Conservation (phyloP, 1,140 invertebrate species). For the Bombus superbus region DNA sequence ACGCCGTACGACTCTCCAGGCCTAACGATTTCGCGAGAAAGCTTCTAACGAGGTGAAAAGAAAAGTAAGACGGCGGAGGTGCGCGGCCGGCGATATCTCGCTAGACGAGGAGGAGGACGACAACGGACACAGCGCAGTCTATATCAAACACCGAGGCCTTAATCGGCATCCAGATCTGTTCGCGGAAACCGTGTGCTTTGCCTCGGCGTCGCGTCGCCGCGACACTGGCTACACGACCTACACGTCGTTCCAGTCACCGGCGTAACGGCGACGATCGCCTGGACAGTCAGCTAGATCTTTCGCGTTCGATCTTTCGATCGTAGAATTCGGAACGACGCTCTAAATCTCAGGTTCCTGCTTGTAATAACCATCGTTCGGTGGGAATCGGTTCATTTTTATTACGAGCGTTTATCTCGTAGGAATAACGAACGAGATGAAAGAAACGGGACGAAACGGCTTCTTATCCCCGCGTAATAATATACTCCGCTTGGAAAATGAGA, state of each 20-base stretch:
- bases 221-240: slow-evolving; percentile 31
- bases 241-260: slow-evolving; percentile 5
- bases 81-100: background rate
- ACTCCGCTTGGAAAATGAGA: too few species aligned
- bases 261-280: background rate
- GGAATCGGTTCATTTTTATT: too few species aligned
- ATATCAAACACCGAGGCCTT: slow-evolving; percentile 41
- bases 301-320: background rate
- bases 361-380: background rate
- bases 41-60: slow-evolving; percentile 45
- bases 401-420: too few species aligned
- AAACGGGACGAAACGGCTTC: too few species aligned
- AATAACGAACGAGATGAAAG: too few species aligned
- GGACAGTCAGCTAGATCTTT: background rate
- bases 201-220: background rate
- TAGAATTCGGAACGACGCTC: background rate
- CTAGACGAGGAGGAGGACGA: slow-evolving; percentile 4
- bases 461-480: too few species aligned
- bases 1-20: slow-evolving; percentile 1
- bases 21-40: slow-evolving; percentile 51
- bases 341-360: background rate
- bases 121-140: slow-evolving; percentile 12
- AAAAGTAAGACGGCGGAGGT: slow-evolving; percentile 21
- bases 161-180: slow-evolving; percentile 51
- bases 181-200: slow-evolving; percentile 22